Evolutionary conservation across 2,888 invertebrate genomes (phyloP).

Genomic region (Rotaria sp.): DNA sequence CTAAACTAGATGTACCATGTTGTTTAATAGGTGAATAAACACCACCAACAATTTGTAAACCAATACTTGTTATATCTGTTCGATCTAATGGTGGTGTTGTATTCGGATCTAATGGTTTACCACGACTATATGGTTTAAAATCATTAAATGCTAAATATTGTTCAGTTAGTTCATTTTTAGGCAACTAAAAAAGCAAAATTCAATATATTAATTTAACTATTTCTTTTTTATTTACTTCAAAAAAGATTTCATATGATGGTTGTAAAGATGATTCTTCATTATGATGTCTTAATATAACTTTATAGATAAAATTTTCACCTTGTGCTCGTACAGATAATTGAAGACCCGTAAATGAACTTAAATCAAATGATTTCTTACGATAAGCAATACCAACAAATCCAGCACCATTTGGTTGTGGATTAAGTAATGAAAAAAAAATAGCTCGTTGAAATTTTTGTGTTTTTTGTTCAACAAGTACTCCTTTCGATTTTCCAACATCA

Average conservation of each 20-base stretch:
- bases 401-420: background rate
- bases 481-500: background rate
- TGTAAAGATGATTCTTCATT: background rate
- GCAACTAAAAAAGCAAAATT: background rate
- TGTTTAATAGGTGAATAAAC: background rate
- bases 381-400: background rate
- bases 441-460: background rate
- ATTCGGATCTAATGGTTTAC: background rate
- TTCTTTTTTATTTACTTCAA: background rate
- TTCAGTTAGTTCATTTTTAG: background rate
- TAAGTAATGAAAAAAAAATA: background rate
- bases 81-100: background rate
- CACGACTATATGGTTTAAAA: background rate
- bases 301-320: background rate
- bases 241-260: background rate
- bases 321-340: background rate
- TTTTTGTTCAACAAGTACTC: background rate
- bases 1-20: background rate
- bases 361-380: background rate
- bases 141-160: background rate
- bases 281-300: slow-evolving; percentile 1
- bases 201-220: no score
- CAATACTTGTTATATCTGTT: background rate
- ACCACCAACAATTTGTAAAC: background rate
- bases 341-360: background rate